These are phyloP conservation scores for Babylonia areolata DNA, from an alignment of 1,140 invertebrate genomes.

Conservation along the genomic window DNA sequence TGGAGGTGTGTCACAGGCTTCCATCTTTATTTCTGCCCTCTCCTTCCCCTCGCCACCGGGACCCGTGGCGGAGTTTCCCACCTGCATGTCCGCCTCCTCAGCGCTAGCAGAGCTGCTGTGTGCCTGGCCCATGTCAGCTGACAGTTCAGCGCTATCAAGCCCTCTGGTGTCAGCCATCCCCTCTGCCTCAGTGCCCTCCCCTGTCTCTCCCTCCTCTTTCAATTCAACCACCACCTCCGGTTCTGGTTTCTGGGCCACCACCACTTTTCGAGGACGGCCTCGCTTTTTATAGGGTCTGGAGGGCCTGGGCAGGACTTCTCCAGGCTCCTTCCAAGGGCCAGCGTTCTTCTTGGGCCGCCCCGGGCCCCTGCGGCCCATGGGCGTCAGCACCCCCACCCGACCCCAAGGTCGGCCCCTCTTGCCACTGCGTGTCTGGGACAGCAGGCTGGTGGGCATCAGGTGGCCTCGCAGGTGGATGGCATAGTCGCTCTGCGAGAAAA, in stretches of 20 bases:
- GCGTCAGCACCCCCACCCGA: constrained; percentile 8
- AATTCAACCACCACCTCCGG: not conserved
- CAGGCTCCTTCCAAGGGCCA: not conserved
- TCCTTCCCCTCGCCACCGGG: not conserved
- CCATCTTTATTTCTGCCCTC: not conserved
- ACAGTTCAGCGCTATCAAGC: not conserved
- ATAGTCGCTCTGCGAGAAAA: constrained; percentile 50
- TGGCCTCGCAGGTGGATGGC: constrained; percentile 61
- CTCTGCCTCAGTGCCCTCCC: not conserved
- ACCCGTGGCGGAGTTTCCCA: not conserved
- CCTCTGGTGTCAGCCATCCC: too few species aligned
- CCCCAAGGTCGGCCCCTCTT: not conserved
- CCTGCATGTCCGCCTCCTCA: too few species aligned
- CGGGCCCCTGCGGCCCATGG: constrained; percentile 34
- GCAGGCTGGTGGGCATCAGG: constrained; percentile 41
- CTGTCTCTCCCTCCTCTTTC: not conserved
- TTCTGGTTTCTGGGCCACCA: not conserved
- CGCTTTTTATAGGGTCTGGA: not conserved
- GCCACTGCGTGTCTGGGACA: not conserved
- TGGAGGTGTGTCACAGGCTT: too few species aligned
- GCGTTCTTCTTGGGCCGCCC: constrained; percentile 33
- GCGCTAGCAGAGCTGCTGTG: too few species aligned
- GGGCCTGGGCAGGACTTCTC: not conserved
- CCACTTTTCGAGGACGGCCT: constrained; percentile 44
- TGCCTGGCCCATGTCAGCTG: not conserved